Conservation (phyloP, 2,888 invertebrate species). For the Allygus modestus region DNA sequence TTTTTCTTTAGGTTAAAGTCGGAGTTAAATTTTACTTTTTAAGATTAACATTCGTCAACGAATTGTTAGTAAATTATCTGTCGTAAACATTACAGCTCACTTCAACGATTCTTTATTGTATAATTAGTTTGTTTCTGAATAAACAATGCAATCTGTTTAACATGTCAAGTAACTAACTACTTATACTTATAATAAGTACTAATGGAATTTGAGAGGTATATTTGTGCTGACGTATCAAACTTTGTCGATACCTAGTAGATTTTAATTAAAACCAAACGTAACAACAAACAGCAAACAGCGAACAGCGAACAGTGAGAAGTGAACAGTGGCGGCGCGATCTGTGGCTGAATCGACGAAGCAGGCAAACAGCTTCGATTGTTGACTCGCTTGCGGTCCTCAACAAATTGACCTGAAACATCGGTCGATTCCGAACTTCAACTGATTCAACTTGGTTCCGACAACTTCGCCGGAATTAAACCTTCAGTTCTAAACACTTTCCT, state of each 20-base stretch:
- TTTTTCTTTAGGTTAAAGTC: too few relatives aligned
- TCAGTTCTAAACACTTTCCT: conserved; percentile 14
- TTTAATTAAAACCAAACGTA: not conserved
- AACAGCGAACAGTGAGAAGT: not conserved
- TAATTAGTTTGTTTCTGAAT: too few relatives aligned
- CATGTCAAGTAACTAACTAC: too few relatives aligned
- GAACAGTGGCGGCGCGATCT: not conserved
- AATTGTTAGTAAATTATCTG: too few relatives aligned
- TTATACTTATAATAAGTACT: too few relatives aligned
- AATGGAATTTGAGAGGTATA: too few relatives aligned
- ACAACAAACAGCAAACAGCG: not conserved
- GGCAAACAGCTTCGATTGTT: not conserved
- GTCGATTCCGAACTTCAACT: conserved; percentile 37
- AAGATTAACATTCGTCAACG: too few relatives aligned
- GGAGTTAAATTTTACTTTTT: too few relatives aligned
- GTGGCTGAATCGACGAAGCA: not conserved
- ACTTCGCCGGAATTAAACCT: conserved; percentile 32
- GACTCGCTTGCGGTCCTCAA: conserved; percentile 4
- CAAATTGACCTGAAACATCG: conserved; percentile 43
- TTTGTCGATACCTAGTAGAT: not conserved
- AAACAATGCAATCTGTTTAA: too few relatives aligned
- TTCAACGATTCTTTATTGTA: too few relatives aligned
- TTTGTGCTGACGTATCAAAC: too few relatives aligned
- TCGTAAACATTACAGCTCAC: too few relatives aligned
- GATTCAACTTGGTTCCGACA: conserved; percentile 29